Percentiles rank a stretch among this genome's conserved stretches.
phyloP scores from a whole-genome alignment of 2,888 invertebrate species.

The Orthosia incerta region DNA sequence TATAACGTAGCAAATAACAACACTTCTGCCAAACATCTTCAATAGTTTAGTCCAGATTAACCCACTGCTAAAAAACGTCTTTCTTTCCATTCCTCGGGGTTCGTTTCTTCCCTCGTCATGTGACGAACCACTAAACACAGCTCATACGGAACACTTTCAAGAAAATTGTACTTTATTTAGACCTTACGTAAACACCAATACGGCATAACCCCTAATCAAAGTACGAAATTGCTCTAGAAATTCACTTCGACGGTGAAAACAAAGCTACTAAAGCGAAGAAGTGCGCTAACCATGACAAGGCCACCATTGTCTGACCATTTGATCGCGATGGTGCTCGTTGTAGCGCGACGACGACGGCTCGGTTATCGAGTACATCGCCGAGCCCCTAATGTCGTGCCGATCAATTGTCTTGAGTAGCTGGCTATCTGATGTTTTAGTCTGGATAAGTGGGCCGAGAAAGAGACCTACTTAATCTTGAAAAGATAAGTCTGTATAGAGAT shows the following conservation, averaged over 20 bases:
- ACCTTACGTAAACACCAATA: conserved; percentile 4
- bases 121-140: background rate
- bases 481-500: too few species aligned
- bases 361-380: conserved; percentile 12
- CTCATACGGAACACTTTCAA: background rate
- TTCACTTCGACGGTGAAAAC: conserved; percentile 21
- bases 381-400: conserved; percentile 8
- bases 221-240: conserved; percentile 21
- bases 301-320: conserved; percentile 23
- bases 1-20: background rate
- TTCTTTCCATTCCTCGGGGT: background rate
- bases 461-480: background rate
- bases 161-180: background rate
- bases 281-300: conserved; percentile 2
- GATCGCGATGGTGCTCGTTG: conserved; percentile 9
- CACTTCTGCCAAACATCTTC: background rate
- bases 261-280: conserved; percentile 3
- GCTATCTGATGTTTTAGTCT: conserved; percentile 36
- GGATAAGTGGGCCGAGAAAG: background rate
- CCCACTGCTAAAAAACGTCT: too few species aligned
- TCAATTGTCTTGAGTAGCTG: conserved; percentile 30
- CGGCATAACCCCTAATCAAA: conserved; percentile 7
- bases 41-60: background rate
- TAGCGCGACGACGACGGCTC: conserved; percentile 31
- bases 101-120: background rate